phyloP scores from a whole-genome alignment of 2,888 invertebrate genomes.

The Mechanitis messenoides region DNA sequence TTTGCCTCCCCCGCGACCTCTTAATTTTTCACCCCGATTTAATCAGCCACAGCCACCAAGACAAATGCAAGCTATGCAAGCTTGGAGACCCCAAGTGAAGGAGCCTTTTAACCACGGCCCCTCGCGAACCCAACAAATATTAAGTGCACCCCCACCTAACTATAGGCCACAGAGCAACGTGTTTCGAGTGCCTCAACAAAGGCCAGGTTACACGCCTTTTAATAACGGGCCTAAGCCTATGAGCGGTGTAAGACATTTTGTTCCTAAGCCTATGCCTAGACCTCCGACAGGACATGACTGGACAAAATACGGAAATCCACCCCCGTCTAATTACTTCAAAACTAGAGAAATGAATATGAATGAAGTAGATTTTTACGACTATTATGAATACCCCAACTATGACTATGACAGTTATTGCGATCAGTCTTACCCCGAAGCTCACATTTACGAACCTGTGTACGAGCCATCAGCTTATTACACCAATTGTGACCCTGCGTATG shows the following conservation, averaged over 20 bases:
- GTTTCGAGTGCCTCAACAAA: no score
- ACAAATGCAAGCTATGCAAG: slow-evolving; percentile 14
- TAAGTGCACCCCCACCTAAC: slow-evolving; percentile 22
- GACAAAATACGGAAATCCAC: slow-evolving; percentile 27
- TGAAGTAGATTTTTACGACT: slow-evolving; percentile 27
- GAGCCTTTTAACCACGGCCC: slow-evolving; percentile 17
- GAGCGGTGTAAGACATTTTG: slow-evolving; percentile 24
- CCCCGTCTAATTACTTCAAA: slow-evolving; percentile 30
- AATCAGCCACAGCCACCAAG: slow-evolving; percentile 10
- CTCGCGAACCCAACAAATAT: slow-evolving; percentile 28
- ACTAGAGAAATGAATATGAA: slow-evolving; percentile 14
- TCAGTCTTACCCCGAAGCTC: not conserved
- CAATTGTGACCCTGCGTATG: slow-evolving; percentile 1
- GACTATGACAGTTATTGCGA: slow-evolving; percentile 9
- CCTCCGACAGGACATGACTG: slow-evolving; percentile 21
- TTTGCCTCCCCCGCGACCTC: not conserved
- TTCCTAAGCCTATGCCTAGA: slow-evolving; percentile 13
- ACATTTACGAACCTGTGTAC: not conserved
- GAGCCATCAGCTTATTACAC: not conserved
- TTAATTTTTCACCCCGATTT: slow-evolving; percentile 2
- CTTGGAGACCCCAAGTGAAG: slow-evolving; percentile 14
- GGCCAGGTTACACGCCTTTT: no score
- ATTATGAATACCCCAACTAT: slow-evolving; percentile 17
- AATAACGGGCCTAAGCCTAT: slow-evolving; percentile 10
- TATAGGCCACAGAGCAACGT: no score